Evolutionary conservation across 2,797 vertebrate species (phyloP).

Genomic region (Setipinna tenuifilis): DNA sequence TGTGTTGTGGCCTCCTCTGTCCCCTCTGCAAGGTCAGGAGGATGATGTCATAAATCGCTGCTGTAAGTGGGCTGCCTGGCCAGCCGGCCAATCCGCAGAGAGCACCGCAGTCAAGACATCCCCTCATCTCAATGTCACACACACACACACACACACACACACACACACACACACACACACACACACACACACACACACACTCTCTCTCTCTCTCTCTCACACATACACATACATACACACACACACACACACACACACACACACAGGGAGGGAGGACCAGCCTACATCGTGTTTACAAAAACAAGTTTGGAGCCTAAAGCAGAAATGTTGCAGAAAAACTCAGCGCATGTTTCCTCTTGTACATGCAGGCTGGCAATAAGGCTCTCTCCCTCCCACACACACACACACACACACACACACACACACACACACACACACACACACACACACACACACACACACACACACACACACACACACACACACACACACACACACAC

Average conservation of each 20-base stretch:
- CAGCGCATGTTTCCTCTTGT: neutral
- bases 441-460: slow-evolving; percentile 16
- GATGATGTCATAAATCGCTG: slow-evolving; percentile 63
- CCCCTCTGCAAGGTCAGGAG: slow-evolving; percentile 34
- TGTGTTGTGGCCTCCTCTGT: neutral
- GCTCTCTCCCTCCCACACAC: neutral
- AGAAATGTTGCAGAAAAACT: neutral
- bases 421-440: slow-evolving; percentile 6
- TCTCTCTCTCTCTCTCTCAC: neutral
- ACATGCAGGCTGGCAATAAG: too few relatives aligned
- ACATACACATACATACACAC: neutral
- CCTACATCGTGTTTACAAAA: neutral
- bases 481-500: slow-evolving; percentile 17
- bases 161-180: neutral
- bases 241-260: neutral
- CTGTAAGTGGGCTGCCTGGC: slow-evolving; percentile 63
- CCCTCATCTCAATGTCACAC: slow-evolving; percentile 22
- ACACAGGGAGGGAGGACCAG: neutral
- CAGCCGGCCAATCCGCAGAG: slow-evolving; percentile 54
- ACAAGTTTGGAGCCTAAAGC: neutral
- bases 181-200: neutral
- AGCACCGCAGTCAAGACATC: slow-evolving; percentile 41
- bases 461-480: neutral
- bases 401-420: slow-evolving; percentile 1
- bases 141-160: neutral